Evolutionary conservation across 2,113 vertebrate species (phyloP).

Genomic region (Chlorodrepanis virens): DNA sequence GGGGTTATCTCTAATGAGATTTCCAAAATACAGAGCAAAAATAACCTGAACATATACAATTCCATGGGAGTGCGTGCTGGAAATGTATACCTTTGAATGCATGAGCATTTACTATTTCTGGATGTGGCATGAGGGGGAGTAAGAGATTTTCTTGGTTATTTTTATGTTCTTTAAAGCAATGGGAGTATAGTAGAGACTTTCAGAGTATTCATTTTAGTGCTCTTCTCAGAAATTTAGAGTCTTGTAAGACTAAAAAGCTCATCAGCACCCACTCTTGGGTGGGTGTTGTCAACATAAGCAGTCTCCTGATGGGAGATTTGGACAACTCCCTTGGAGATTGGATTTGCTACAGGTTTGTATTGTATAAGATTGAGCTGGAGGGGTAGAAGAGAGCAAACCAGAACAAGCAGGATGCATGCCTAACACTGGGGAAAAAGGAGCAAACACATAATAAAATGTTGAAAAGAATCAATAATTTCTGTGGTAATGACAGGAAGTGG

Average conservation of each 20-base stretch:
- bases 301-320: background rate
- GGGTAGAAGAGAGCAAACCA: background rate
- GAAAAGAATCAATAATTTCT: background rate
- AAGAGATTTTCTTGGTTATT: slow-evolving; percentile 16
- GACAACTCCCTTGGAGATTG: background rate
- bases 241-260: background rate
- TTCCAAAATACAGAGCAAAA: slow-evolving; percentile 1
- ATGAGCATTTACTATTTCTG: slow-evolving; percentile 27
- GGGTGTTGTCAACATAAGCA: background rate
- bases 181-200: background rate
- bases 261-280: background rate
- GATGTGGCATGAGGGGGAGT: background rate
- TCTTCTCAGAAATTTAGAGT: background rate
- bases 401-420: background rate
- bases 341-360: background rate
- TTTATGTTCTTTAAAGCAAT: slow-evolving; percentile 10
- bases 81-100: slow-evolving; percentile 20
- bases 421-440: background rate
- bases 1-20: background rate
- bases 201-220: background rate
- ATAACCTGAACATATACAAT: background rate
- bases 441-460: background rate
- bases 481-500: background rate
- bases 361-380: background rate
- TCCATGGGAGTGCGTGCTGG: background rate